phyloP scores from a whole-genome alignment of 2,113 vertebrate species.

The Mobula birostris region DNA sequence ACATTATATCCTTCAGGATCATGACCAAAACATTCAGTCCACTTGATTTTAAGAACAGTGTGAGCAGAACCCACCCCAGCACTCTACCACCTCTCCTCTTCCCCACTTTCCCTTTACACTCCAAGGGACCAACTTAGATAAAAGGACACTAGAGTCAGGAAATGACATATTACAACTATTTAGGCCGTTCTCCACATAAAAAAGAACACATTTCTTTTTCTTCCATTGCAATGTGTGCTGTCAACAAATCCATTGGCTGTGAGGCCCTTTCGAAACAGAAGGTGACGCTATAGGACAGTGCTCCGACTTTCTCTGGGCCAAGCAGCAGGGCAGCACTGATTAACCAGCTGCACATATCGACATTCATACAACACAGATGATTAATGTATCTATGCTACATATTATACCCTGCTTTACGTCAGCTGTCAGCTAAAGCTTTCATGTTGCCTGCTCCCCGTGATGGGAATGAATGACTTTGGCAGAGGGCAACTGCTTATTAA shows the following conservation, averaged over 20 bases:
- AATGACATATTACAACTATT: neutral
- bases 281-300: slow-evolving; percentile 6
- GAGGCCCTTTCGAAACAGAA: neutral
- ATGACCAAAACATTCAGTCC: too few species aligned
- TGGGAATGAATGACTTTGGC: neutral
- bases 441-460: neutral
- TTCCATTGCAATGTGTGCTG: neutral
- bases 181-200: neutral
- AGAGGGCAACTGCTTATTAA: neutral
- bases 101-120: too few species aligned
- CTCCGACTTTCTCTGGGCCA: neutral
- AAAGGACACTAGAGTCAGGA: neutral
- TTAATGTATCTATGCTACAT: neutral
- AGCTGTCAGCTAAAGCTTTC: neutral
- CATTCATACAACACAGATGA: neutral
- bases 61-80: neutral
- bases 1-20: too few species aligned
- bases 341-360: neutral
- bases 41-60: neutral
- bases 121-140: neutral
- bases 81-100: too few species aligned
- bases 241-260: neutral
- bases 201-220: neutral
- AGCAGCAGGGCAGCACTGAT: neutral
- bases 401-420: neutral